Conservation (phyloP, 2,113 vertebrate genomes). For the Aramus guarauna region DNA sequence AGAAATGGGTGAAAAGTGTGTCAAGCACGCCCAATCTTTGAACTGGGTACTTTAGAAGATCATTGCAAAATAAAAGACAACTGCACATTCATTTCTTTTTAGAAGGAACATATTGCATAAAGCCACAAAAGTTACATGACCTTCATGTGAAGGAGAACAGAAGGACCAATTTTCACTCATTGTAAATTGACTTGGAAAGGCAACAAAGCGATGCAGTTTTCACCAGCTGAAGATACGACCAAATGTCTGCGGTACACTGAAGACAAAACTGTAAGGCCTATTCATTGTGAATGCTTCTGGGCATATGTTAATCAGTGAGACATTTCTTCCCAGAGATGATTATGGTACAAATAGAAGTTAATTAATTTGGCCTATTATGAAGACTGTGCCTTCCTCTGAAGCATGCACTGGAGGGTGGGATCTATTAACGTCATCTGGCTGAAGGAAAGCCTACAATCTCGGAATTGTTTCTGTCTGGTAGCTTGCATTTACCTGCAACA, state of each 20-base stretch:
- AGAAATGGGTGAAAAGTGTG: slow-evolving; percentile 51
- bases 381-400: neutral
- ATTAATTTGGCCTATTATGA: neutral
- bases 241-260: neutral
- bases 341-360: neutral
- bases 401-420: neutral
- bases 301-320: neutral
- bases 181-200: slow-evolving; percentile 35
- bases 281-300: slow-evolving; percentile 21
- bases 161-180: slow-evolving; percentile 28
- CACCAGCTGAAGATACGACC: neutral
- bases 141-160: slow-evolving; percentile 58
- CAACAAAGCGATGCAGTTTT: slow-evolving; percentile 34
- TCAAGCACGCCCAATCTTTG: slow-evolving; percentile 48
- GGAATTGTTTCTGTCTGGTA: neutral
- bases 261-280: neutral
- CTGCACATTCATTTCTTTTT: slow-evolving; percentile 56
- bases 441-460: neutral
- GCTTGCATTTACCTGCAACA: neutral
- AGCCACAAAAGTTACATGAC: slow-evolving; percentile 53
- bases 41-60: slow-evolving; percentile 56
- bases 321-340: neutral
- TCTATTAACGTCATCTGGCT: neutral
- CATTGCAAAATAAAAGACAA: slow-evolving; percentile 59
- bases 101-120: slow-evolving; percentile 57